Evolutionary conservation across 1,140 invertebrate genomes (phyloP).

Genomic region (Panagrolaimus sp.): DNA sequence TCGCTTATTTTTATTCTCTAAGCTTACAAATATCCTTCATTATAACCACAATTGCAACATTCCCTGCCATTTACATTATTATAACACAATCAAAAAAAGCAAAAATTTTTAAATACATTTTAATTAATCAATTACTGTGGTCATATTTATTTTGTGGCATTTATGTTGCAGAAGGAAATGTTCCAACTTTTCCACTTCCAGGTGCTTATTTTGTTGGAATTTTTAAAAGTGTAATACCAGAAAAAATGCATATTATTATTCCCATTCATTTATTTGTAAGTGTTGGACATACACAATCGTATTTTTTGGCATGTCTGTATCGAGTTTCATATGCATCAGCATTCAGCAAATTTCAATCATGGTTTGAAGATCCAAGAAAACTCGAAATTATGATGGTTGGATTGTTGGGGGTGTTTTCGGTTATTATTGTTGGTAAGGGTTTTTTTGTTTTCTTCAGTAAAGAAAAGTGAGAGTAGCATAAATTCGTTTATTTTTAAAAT

Average conservation of each 20-base stretch:
- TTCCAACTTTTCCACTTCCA: constrained; percentile 1
- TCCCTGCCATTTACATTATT: constrained; percentile 8
- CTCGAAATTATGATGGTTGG: constrained; percentile 8
- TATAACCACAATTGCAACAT: neutral
- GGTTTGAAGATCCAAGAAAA: constrained; percentile 17
- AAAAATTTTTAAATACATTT: constrained; percentile 12
- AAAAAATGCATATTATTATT: constrained; percentile 9
- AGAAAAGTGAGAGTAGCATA: no score
- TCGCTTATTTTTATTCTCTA: neutral
- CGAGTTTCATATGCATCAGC: constrained; percentile 13
- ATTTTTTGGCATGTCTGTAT: constrained; percentile 13
- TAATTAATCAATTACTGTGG: constrained; percentile 10
- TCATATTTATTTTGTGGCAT: constrained; percentile 14
- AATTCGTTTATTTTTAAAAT: no score
- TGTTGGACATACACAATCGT: constrained; percentile 15
- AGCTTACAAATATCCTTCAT: constrained; percentile 2
- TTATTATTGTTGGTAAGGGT: constrained; percentile 12
- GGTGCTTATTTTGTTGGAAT: constrained; percentile 2
- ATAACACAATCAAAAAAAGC: constrained; percentile 10
- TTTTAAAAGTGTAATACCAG: neutral
- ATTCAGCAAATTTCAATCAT: constrained; percentile 13
- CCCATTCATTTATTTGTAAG: constrained; percentile 14
- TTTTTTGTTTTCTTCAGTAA: neutral
- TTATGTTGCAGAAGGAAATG: constrained; percentile 11
- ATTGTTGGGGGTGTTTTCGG: constrained; percentile 6